Evolutionary conservation across 2,888 invertebrate genomes (phyloP), one percentile per base, ranked within the genome.

Genomic region (Criorhina ranunculi): DNA sequence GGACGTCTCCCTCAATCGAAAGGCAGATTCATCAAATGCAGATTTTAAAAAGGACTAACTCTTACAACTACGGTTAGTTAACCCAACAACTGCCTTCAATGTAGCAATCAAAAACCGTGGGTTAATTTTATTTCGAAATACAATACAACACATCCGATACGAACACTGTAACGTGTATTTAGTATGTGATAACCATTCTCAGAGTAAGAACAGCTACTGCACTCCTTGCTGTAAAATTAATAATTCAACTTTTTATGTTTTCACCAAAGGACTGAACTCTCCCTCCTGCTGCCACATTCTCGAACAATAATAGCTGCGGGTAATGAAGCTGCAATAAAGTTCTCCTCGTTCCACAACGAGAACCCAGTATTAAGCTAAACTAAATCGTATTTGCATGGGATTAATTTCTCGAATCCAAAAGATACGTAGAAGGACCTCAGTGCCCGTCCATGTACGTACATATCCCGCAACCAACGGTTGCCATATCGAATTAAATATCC

Each of bases 301-400:
- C 55, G 15, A 49, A 42, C 76, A 49, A 76, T 64, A 76, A 80
- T 57, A 81, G 49, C 76, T 70, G 40, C 49, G 76, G 76, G 64
- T 69, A 81, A 70, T 81, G 69, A 76, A 81, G 76, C 69, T 51
- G 69, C 57, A 70, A 62, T 69, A 81, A 76, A 57, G 49, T 73
- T 60, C 44, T 49, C 57, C 46, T 51, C 15, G 9, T 17, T 42
- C 37, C 40, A 35, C 72, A 66, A 53, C 53, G 66, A 51, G 35
- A 35, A 51, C 42, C 29, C n/a, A n/a, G n/a, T 51, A 73, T 72
- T 73, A 78, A 72, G 60, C 67, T 67, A 66, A 77, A 77, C 77
- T 72, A 79, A 83, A 78, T 78, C 83, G 67, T 78, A 83, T 83
- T 83, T 78, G 57, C 73, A 83, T 78, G 49, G 83, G 73, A 83